Evolutionary conservation across 1,140 invertebrate genomes (phyloP).

Genomic region (Drosophila cardini): DNA sequence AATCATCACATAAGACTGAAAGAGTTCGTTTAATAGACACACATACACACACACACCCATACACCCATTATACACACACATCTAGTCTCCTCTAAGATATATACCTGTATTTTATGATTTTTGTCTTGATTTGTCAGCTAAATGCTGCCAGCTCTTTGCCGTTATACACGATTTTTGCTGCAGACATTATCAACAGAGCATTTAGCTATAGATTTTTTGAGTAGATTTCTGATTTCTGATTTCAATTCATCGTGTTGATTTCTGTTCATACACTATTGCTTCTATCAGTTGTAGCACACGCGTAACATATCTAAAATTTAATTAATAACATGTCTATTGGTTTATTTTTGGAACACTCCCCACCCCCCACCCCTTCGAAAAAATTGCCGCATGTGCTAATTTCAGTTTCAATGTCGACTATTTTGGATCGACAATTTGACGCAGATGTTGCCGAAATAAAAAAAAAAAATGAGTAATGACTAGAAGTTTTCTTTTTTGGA

Average conservation of each 20-base stretch:
- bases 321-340: conserved; percentile 67
- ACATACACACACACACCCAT: conserved; percentile 1
- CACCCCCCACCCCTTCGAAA: too few species aligned
- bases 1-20: neutral
- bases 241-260: neutral
- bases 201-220: conserved; percentile 9
- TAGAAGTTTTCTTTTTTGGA: conserved; percentile 16
- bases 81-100: neutral
- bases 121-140: conserved; percentile 28
- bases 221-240: neutral
- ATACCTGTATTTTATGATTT: conserved; percentile 11
- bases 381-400: conserved; percentile 47
- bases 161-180: neutral
- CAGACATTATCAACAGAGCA: conserved; percentile 29
- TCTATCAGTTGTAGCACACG: conserved; percentile 21
- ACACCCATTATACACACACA: conserved; percentile 5
- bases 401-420: conserved; percentile 74
- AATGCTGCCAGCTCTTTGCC: conserved; percentile 23
- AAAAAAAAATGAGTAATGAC: conserved; percentile 29
- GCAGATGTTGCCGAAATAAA: conserved; percentile 38
- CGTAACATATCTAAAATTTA: conserved; percentile 73
- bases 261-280: conserved; percentile 4
- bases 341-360: conserved; percentile 60
- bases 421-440: conserved; percentile 47
- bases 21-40: neutral